Evolutionary conservation across 2,888 invertebrate species (phyloP).

Genomic region (Drosophila fungiperda): DNA sequence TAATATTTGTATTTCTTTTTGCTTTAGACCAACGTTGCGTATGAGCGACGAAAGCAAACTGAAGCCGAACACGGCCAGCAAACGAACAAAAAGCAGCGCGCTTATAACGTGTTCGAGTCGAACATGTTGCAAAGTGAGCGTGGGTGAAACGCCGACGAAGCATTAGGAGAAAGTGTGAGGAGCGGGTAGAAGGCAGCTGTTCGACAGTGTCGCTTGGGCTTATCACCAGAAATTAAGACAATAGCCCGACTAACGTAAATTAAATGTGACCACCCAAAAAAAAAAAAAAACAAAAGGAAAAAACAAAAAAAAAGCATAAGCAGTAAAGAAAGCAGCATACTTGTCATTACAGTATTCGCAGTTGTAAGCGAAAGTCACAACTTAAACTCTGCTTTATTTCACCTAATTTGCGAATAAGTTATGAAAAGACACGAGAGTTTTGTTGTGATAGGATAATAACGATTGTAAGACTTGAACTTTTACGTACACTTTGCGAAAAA

Average conservation of each 20-base stretch:
- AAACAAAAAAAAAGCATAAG: constrained; percentile 3
- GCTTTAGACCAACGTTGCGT: constrained; percentile 59
- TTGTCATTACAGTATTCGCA: background rate
- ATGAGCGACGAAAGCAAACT: constrained; percentile 68
- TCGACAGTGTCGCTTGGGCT: constrained; percentile 48
- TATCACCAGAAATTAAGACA: constrained; percentile 78
- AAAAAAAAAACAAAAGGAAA: constrained; percentile 14
- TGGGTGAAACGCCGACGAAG: constrained; percentile 5
- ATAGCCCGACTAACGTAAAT: constrained; percentile 56
- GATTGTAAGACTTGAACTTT: background rate
- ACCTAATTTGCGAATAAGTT: constrained; percentile 14
- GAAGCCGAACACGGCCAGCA: constrained; percentile 20
- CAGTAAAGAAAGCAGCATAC: background rate
- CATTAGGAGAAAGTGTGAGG: background rate
- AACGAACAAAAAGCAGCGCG: constrained; percentile 3
- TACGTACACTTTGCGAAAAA: background rate
- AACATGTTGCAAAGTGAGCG: constrained; percentile 50
- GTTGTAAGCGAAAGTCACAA: constrained; percentile 9
- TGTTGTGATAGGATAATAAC: background rate
- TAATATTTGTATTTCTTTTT: background rate
- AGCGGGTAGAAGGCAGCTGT: background rate
- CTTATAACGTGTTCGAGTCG: constrained; percentile 30
- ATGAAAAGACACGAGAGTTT: background rate
- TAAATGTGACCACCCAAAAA: constrained; percentile 61
- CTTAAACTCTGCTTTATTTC: constrained; percentile 18